Conservation (phyloP, 1,140 invertebrate genomes). For the Microplitis mediator region DNA sequence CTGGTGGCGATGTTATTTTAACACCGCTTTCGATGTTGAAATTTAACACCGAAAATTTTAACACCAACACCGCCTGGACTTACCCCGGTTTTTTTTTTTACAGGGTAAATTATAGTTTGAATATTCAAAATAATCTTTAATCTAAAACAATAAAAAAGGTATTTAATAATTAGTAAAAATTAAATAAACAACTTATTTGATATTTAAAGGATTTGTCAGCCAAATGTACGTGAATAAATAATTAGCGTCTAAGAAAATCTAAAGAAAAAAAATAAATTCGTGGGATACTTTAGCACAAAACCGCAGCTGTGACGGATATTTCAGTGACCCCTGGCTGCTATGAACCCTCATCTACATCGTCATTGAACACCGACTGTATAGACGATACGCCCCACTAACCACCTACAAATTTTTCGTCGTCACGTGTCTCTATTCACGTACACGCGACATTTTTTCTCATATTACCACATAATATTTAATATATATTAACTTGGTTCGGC, state of each 20-base stretch:
- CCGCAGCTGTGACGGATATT: constrained; percentile 36
- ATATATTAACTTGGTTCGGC: neutral
- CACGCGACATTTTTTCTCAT: constrained; percentile 41
- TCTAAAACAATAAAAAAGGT: too few species aligned
- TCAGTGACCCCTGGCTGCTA: constrained; percentile 40
- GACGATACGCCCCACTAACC: constrained; percentile 55
- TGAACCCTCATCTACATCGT: constrained; percentile 23
- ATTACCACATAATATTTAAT: constrained; percentile 4
- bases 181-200: too few species aligned
- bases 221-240: neutral
- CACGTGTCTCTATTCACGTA: constrained; percentile 56
- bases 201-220: too few species aligned
- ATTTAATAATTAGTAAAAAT: too few species aligned
- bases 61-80: too few species aligned
- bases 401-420: constrained; percentile 50
- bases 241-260: constrained; percentile 27
- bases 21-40: too few species aligned
- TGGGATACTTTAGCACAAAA: constrained; percentile 29
- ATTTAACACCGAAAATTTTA: too few species aligned
- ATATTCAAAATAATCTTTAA: too few species aligned
- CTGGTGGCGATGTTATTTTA: too few species aligned
- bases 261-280: constrained; percentile 32
- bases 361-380: constrained; percentile 21
- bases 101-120: too few species aligned
- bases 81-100: too few species aligned